A percentile compares a stretch with the other conserved stretches of the same genome.
Conservation (phyloP, 1,140 invertebrate species). For the Hestina assimilis region DNA sequence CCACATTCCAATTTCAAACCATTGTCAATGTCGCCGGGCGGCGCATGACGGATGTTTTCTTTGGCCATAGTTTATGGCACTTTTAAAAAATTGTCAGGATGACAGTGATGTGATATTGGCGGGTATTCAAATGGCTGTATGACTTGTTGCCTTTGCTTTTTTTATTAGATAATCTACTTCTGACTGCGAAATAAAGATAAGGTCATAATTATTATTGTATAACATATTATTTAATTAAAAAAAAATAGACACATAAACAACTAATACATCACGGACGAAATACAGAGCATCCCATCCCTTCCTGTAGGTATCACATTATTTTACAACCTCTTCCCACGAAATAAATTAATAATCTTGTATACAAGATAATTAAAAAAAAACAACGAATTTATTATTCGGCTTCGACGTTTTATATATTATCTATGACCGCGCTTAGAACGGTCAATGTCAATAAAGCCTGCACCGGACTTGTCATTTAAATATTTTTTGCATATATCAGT, state of each 20-base stretch:
- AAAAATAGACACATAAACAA: neutral
- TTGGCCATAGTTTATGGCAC: conserved; percentile 35
- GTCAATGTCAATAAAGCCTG: conserved; percentile 52
- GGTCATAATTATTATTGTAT: neutral
- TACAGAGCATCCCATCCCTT: too few relatives aligned
- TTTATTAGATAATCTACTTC: too few relatives aligned
- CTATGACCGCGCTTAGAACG: conserved; percentile 36
- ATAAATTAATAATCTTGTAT: too few relatives aligned
- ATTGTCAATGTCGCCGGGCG: conserved; percentile 66
- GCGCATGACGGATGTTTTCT: conserved; percentile 58
- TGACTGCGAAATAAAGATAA: too few relatives aligned
- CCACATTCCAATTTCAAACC: conserved; percentile 69
- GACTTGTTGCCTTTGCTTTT: too few relatives aligned
- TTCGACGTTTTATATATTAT: conserved; percentile 11
- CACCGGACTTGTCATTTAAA: conserved; percentile 47
- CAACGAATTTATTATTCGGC: neutral
- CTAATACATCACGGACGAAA: too few relatives aligned
- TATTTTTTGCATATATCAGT: conserved; percentile 49
- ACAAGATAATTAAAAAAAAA: neutral
- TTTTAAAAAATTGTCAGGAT: conserved; percentile 28
- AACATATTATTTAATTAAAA: neutral
- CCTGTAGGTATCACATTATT: too few relatives aligned
- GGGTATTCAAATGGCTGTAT: conserved; percentile 18
- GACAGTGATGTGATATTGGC: conserved; percentile 15
- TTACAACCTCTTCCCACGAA: too few relatives aligned